Base-by-base conservation (phyloP, 1,140 invertebrate species). In the Drosophila sproati region DNA sequence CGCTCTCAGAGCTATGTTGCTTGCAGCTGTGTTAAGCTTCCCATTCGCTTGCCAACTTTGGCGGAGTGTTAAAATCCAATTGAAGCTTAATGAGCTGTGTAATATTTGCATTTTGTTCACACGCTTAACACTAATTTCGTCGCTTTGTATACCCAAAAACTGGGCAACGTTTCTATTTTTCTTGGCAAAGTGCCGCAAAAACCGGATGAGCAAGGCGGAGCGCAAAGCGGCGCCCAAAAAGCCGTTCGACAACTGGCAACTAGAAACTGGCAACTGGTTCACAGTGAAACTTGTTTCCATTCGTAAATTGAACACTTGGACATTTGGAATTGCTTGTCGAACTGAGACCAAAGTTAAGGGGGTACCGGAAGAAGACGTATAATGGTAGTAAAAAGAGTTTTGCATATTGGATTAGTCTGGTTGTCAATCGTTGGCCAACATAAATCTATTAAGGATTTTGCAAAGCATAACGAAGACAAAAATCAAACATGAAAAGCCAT, bases 81-180 rank as follows among this genome's bases (percentile, higher is more conserved):
- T 87, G 72, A 57, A 47, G 67, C 67, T 83, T 88, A 87, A 87
- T 87, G 82, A 88, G 82, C 82, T 88, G 80, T 86, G 79, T 87
- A 88, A 87, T 88, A 87, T 87, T 87, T 87, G 82, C 82, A 88
- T 88, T 82, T 87, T 68, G 76, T 87, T 87, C 82, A 77, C 82
- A 80, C 83, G 80, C 69, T 56, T 56, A 73, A 74, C 76, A 88
- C 83, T 87, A 77, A 82, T 82, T 88, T 68, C 37, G 48, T 1
- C 29, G 47, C 43, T 37, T 39, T 57, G 73, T 43, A 70, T 2
- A 3, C n/a, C 32, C 81, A 87, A 82, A 63, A 82, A 70, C 41
- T 64, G 28, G 76, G 50, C 76, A 52, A 54, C 43, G 47, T 20
- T 67, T 82, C 62, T 69, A 80, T 77, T 77, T 82, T 79, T 73